Percentiles rank a stretch among this genome's conserved stretches.
phyloP scores from a whole-genome alignment of 2,113 vertebrate genomes.

The Corydoras maculifer region DNA sequence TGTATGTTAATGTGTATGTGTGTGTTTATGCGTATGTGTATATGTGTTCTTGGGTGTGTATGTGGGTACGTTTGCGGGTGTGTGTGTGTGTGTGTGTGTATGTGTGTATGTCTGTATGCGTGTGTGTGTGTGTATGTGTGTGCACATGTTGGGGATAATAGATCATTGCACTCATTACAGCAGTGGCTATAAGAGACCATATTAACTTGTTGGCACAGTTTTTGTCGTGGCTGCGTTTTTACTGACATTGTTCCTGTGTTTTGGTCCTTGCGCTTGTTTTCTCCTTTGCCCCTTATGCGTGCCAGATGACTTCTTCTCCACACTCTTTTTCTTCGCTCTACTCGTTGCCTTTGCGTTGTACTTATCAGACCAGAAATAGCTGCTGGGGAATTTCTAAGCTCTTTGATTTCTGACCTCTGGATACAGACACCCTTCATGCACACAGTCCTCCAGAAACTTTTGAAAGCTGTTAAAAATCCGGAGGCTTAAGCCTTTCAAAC shows the following conservation, averaged over 20 bases:
- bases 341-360: constrained; percentile 5
- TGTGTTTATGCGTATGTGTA: background rate
- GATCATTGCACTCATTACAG: too few relatives aligned
- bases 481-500: constrained; percentile 20
- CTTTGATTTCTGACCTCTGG: constrained; percentile 5
- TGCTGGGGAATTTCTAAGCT: constrained; percentile 19
- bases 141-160: too few relatives aligned
- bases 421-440: constrained; percentile 24
- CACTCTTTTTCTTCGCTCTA: background rate
- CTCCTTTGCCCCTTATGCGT: background rate
- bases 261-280: too few relatives aligned
- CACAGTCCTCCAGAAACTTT: background rate
- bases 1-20: background rate
- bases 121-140: too few relatives aligned
- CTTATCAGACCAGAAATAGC: constrained; percentile 31
- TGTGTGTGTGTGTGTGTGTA: too few relatives aligned
- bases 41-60: too few relatives aligned
- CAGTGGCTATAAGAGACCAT: too few relatives aligned
- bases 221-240: too few relatives aligned
- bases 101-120: too few relatives aligned
- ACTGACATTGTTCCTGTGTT: too few relatives aligned
- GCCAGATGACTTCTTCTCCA: constrained; percentile 7
- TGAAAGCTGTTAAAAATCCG: background rate
- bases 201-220: too few relatives aligned
- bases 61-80: too few relatives aligned